Conservation (phyloP, 2,888 invertebrate species). For the Rhyacophila evoluta region DNA sequence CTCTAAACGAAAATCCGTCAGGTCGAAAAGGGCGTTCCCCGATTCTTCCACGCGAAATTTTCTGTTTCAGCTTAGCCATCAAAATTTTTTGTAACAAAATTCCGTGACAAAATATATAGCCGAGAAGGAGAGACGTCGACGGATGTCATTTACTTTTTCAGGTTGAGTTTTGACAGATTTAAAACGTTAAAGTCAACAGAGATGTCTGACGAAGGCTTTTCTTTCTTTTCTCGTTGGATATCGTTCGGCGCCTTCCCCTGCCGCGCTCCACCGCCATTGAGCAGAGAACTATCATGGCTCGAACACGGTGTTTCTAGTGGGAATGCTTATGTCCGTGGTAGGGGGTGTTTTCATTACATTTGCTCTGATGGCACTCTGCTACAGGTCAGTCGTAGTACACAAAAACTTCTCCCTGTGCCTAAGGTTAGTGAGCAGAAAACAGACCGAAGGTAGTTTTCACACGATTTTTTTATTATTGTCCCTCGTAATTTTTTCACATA, state of each 20-base stretch:
- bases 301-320: conserved; percentile 97
- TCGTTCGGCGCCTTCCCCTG: conserved; percentile 40
- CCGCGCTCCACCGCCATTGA: conserved; percentile 62
- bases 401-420: conserved; percentile 98
- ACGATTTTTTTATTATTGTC: conserved; percentile 59
- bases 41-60: conserved; percentile 7
- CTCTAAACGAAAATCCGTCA: conserved; percentile 54
- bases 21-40: conserved; percentile 19
- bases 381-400: conserved; percentile 99
- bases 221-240: conserved; percentile 39
- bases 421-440: conserved; percentile 96
- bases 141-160: conserved; percentile 18
- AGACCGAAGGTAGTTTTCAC: conserved; percentile 76
- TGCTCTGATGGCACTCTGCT: conserved; percentile 99
- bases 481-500: conserved; percentile 69
- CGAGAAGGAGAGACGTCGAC: conserved; percentile 3
- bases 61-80: conserved; percentile 10
- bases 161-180: conserved; percentile 10
- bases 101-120: not conserved
- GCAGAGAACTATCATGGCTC: conserved; percentile 97
- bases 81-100: not conserved
- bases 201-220: conserved; percentile 22
- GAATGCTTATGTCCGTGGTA: conserved; percentile 98
- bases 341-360: conserved; percentile 99
- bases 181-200: conserved; percentile 1